Evolutionary conservation across 1,140 invertebrate species (phyloP), one percentile per base, ranked within the genome.

Genomic region (Hormaphis cornu): DNA sequence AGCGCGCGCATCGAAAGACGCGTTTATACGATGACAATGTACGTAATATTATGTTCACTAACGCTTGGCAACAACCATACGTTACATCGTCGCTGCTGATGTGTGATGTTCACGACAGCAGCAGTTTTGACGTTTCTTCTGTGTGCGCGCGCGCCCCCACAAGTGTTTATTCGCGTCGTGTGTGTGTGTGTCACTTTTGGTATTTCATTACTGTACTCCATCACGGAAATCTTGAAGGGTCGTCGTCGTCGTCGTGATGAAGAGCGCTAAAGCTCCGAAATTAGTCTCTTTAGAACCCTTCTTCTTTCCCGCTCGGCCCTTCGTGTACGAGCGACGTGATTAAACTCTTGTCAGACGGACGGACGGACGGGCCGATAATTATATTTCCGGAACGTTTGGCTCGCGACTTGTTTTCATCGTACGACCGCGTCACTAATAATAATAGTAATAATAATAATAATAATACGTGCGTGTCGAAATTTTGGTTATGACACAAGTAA

Each of bases 311-410:
- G 14, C 33, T 22, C 12, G 5, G 30, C 30, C 30, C 30, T 33
- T 58, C 20, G 22, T 50, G 24, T 50, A 22, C 10, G 16, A 35
- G 61, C 50, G 42, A 66, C 61, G 61, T 66, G 61, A 66, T 66
- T 66, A 66, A 66, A 66, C 61, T 66, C 61, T 30, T 66, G 61
- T 66, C 61, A 66, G 61, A 50, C 18, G 61, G 61, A 66, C 61
- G 50, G 61, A 50, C 18, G 61, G 61, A 66, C 61, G 50, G 61
- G 61, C 44, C 44, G 61, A 66, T 66, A 66, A 66, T 66, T 66
- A 66, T 66, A 66, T 66, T 66, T 66, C 44, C 61, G 44, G 61
- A 48, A 66, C 61, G 61, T 50, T 66, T 66, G 61, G 44, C 44
- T 66, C 61, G 61, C 50, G 44, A 50, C 61, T 66, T 66, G 35